Evolutionary conservation across 2,888 invertebrate genomes (phyloP).

Genomic region (Azorinus chamasolen): DNA sequence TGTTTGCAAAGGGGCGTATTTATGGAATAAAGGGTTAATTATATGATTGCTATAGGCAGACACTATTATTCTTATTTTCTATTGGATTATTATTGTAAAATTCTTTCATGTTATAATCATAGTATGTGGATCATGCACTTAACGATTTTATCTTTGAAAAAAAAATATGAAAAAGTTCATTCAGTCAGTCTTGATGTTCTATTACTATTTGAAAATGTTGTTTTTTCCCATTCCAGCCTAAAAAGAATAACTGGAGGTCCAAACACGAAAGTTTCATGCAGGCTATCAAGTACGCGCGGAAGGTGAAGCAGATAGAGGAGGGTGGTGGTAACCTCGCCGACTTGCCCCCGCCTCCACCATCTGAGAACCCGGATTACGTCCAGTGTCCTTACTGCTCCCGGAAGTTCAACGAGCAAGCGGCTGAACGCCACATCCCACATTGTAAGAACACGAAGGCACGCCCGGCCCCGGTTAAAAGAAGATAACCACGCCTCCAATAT

Average conservation of each 20-base stretch:
- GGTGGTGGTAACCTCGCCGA: conserved; percentile 94
- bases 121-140: too few relatives aligned
- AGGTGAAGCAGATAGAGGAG: conserved; percentile 79
- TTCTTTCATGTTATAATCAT: too few relatives aligned
- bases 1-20: too few relatives aligned
- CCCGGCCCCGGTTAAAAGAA: conserved; percentile 42
- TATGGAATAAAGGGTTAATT: too few relatives aligned
- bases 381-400: conserved; percentile 95
- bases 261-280: conserved; percentile 84
- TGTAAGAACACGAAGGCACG: conserved; percentile 90
- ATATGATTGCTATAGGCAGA: too few relatives aligned
- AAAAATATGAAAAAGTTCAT: too few relatives aligned
- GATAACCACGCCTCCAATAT: background rate
- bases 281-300: conserved; percentile 83
- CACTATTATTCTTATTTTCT: too few relatives aligned
- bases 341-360: conserved; percentile 92
- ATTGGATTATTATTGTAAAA: too few relatives aligned
- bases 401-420: conserved; percentile 92
- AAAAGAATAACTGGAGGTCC: conserved; percentile 83
- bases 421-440: conserved; percentile 96
- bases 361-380: conserved; percentile 95
- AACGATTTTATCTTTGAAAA: too few relatives aligned
- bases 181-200: too few relatives aligned
- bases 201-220: too few relatives aligned
- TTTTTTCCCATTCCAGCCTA: conserved; percentile 61